Percentiles rank a stretch among this genome's conserved stretches.
Conservation (phyloP, 2,888 invertebrate species). For the Leptinotarsa tumamoca region DNA sequence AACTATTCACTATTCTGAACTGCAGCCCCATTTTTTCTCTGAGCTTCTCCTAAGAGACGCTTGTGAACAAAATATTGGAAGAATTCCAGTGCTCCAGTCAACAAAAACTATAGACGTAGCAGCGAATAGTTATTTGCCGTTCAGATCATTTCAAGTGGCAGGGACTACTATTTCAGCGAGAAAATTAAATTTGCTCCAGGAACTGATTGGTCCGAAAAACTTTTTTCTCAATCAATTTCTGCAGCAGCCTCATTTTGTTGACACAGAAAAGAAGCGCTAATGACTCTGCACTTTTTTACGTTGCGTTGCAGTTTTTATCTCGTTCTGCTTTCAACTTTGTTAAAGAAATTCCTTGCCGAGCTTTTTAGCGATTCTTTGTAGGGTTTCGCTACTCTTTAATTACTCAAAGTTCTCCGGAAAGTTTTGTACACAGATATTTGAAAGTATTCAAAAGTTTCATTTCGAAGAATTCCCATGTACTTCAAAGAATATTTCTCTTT, state of each 20-base stretch:
- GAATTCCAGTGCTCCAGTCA: slow-evolving; percentile 1
- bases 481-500: slow-evolving; percentile 39
- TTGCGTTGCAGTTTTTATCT: slow-evolving; percentile 36
- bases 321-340: slow-evolving; percentile 34
- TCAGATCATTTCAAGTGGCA: slow-evolving; percentile 27
- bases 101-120: slow-evolving; percentile 14
- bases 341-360: slow-evolving; percentile 25
- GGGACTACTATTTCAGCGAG: slow-evolving; percentile 7
- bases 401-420: slow-evolving; percentile 43
- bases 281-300: slow-evolving; percentile 46
- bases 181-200: slow-evolving; percentile 39
- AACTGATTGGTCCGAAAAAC: slow-evolving; percentile 42
- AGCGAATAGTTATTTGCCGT: slow-evolving; percentile 32
- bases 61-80: neutral
- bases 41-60: neutral
- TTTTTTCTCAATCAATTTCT: slow-evolving; percentile 45
- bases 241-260: slow-evolving; percentile 42
- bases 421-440: slow-evolving; percentile 45
- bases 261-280: slow-evolving; percentile 48
- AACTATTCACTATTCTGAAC: no score
- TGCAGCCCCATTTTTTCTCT: neutral
- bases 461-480: slow-evolving; percentile 33
- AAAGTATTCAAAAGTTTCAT: slow-evolving; percentile 40
- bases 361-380: slow-evolving; percentile 44
- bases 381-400: slow-evolving; percentile 44